Conservation (phyloP, 2,797 vertebrate genomes). For the Falco naumanni region DNA sequence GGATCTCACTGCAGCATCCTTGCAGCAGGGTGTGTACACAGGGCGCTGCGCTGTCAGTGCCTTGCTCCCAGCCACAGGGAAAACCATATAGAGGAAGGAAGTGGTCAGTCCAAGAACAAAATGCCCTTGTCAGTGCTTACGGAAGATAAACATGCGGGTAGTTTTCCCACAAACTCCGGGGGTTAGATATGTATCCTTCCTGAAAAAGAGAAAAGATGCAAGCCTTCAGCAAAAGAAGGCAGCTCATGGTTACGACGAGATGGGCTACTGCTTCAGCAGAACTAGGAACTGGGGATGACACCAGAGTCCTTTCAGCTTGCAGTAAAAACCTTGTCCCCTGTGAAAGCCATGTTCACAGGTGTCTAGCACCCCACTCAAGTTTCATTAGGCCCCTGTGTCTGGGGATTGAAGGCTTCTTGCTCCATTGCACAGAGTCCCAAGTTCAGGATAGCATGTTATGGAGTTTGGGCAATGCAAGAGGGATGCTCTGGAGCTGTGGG, state of each 20-base stretch:
- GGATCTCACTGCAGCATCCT: neutral
- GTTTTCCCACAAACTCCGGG: conserved; percentile 95
- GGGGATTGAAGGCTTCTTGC: neutral
- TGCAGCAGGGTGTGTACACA: neutral
- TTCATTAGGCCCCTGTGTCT: neutral
- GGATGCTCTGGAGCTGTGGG: neutral
- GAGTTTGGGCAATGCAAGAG: neutral
- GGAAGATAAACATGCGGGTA: conserved; percentile 95
- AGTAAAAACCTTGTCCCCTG: fast-evolving
- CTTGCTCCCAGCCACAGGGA: neutral
- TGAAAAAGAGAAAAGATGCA: conserved; percentile 64
- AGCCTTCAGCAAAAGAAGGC: neutral
- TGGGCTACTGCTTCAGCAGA: neutral
- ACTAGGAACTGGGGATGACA: neutral
- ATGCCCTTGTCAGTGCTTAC: conserved; percentile 77
- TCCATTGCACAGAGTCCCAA: neutral
- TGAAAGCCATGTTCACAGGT: neutral
- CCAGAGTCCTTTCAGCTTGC: fast-evolving
- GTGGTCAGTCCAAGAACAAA: neutral
- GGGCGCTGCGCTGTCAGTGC: neutral
- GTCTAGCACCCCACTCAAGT: neutral
- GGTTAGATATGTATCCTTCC: conserved; percentile 94
- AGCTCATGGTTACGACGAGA: fast-evolving
- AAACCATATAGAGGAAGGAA: conserved; percentile 22
- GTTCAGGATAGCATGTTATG: neutral